Evolutionary conservation across 2,113 vertebrate species (phyloP), one percentile per base, ranked within the genome.

Genomic region (Chaenocephalus aceratus): DNA sequence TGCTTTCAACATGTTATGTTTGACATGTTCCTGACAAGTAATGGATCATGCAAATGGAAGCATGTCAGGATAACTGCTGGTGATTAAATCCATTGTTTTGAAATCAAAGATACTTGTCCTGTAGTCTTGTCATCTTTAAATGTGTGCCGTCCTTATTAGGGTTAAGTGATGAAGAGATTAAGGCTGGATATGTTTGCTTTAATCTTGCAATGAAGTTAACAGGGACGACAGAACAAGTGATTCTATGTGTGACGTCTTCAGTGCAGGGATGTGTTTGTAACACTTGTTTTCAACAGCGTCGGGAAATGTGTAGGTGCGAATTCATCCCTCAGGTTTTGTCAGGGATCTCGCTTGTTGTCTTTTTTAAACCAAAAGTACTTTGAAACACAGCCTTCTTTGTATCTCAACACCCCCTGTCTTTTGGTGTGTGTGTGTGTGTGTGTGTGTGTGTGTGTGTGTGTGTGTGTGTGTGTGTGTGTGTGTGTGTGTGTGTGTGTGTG

Each of bases 391-490:
- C 48, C 51, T 53, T 70, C 77, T 80, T 80, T 81, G 77, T 80
- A 80, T 80, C 60, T 45, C 68, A 64, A 85, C 85, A 88, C 79
- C 77, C 65, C 75, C 79, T 72, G 45, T 78, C 18, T 83, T 75
- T 76, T 82, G 21, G 56, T 30, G 30, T 30, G 78, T n/a, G 44
- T 54, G 13, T 75, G 63, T 71, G 15, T 53, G 52, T 56, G 10
- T 60, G 60, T 14, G 41, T 54, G 34, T 66, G 56, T 58, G 66
- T 72, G 41, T 52, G 48, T 56, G 14, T 63, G 34, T 61, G 65
- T 51, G 49, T 16, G 49, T 51, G 49, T 51, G 49, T 11, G 52
- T n/a, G 52, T 53, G 30, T 30, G 30, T 52, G 11, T 74, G 12
- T 61, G 46, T 53, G 51, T 53, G 51, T n/a, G 56, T 74, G 18